phyloP scores from a whole-genome alignment of 2,113 vertebrate species.

The Prunella fulvescens region DNA sequence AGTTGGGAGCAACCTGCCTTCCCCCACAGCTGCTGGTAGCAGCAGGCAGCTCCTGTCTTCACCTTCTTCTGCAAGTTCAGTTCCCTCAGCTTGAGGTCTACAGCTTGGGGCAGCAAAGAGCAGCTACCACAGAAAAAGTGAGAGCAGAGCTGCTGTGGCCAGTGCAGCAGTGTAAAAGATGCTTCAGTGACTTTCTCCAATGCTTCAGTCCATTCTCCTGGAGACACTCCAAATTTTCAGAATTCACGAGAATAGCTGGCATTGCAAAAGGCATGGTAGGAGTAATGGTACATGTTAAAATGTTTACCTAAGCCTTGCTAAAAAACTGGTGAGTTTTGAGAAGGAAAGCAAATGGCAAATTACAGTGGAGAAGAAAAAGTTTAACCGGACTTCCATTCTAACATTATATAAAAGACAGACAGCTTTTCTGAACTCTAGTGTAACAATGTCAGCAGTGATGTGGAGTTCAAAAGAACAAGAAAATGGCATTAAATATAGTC shows the following conservation, averaged over 20 bases:
- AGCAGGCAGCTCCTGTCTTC: not conserved
- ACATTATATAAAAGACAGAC: not conserved
- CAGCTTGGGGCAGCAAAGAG: not conserved
- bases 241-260: not conserved
- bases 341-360: not conserved
- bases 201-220: not conserved
- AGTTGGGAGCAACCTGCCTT: not conserved
- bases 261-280: not conserved
- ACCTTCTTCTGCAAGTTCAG: conserved; percentile 16
- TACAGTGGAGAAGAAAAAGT: not conserved
- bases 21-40: not conserved
- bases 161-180: not conserved
- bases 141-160: not conserved
- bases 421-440: not conserved
- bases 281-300: not conserved
- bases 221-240: conserved; percentile 12
- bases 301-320: not conserved
- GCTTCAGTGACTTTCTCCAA: not conserved
- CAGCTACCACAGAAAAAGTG: not conserved
- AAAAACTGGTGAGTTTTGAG: not conserved
- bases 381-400: not conserved
- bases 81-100: conserved; percentile 6
- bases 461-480: not conserved
- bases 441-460: not conserved
- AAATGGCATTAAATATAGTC: not conserved